Evolutionary conservation across 1,140 invertebrate species (phyloP).

Genomic region (Brachionus paranguensis): DNA sequence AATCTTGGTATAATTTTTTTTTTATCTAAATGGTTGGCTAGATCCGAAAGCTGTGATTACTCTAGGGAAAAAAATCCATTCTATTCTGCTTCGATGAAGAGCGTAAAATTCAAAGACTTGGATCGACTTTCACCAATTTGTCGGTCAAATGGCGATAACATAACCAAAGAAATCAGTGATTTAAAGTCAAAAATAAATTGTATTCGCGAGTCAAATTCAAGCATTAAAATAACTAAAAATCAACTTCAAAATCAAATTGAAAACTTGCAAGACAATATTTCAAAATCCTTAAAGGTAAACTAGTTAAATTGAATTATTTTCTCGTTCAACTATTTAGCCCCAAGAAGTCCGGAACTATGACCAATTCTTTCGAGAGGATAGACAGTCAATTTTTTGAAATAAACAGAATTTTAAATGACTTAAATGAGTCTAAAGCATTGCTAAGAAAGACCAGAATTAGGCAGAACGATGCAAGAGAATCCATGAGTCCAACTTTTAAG

Average conservation of each 20-base stretch:
- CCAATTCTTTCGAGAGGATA: conserved; percentile 13
- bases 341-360: background rate
- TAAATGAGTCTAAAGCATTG: conserved; percentile 20
- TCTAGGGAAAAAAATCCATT: background rate
- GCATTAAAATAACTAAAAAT: background rate
- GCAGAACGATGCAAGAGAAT: background rate
- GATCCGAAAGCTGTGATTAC: conserved; percentile 23
- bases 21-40: background rate
- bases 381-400: conserved; percentile 31
- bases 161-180: background rate
- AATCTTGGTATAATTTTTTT: background rate
- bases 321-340: too few species aligned
- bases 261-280: background rate
- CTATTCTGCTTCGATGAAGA: background rate
- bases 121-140: background rate
- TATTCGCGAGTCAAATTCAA: background rate
- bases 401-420: conserved; percentile 17
- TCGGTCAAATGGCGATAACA: background rate
- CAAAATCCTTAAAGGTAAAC: background rate
- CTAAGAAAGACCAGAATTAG: background rate
- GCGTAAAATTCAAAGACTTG: conserved; percentile 12
- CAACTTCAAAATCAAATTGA: background rate
- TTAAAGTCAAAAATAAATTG: background rate
- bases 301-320: background rate
- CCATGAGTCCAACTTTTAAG: background rate